phyloP scores from a whole-genome alignment of 2,888 invertebrate species.

The Pseudolycoriella hygida region DNA sequence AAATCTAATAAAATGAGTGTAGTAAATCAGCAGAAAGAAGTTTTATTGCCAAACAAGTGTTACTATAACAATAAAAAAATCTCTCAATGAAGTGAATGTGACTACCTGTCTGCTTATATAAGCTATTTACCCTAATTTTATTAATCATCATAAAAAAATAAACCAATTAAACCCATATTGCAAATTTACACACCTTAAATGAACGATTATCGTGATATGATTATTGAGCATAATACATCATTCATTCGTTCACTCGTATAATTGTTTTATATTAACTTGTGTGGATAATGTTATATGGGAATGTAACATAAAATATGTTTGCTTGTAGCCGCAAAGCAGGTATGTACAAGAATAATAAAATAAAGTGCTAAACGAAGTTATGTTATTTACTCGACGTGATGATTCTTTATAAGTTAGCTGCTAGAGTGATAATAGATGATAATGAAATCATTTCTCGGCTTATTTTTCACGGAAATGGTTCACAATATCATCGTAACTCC shows the following conservation, averaged over 20 bases:
- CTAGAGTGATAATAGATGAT: no score
- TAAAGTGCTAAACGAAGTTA: not conserved
- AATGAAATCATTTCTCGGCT: no score
- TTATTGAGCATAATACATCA: slow-evolving; percentile 1
- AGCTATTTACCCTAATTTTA: not conserved
- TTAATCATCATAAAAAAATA: not conserved
- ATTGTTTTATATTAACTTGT: not conserved
- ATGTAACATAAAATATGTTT: not conserved
- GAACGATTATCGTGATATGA: not conserved
- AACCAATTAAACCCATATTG: not conserved
- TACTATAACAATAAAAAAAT: not conserved
- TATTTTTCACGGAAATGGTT: no score
- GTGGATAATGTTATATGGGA: not conserved
- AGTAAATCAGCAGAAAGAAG: slow-evolving; percentile 1
- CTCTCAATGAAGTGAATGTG: not conserved
- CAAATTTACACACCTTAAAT: not conserved
- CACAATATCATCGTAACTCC: no score
- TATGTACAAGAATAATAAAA: not conserved
- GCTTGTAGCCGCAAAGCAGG: not conserved
- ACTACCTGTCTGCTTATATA: not conserved
- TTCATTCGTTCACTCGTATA: not conserved
- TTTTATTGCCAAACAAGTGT: slow-evolving; percentile 2
- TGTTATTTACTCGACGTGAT: not conserved
- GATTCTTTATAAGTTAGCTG: no score
- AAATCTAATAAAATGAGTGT: slow-evolving; percentile 2